These are phyloP conservation scores for Drosophila engyochracea DNA, from an alignment of 2,888 invertebrate species.

Conservation along the genomic window DNA sequence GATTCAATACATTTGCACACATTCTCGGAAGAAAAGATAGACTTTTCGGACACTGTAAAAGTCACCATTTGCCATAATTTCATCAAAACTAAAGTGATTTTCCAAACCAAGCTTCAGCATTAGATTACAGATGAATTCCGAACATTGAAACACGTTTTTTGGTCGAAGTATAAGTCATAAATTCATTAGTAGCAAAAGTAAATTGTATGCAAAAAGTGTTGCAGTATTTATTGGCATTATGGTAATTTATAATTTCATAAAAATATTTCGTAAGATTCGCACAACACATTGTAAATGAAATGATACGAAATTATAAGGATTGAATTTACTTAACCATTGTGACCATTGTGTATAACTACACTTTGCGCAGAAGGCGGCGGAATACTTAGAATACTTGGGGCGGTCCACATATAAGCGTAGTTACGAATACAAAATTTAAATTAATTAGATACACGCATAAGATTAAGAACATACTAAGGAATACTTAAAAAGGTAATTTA, in stretches of 20 bases:
- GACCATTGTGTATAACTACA: conserved; percentile 32
- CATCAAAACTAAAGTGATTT: background rate
- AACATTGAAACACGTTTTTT: background rate
- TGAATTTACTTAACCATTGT: conserved; percentile 28
- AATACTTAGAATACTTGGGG: conserved; percentile 64
- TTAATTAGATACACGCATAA: conserved; percentile 52
- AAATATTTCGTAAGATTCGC: conserved; percentile 44
- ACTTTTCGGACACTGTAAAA: background rate
- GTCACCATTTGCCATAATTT: background rate
- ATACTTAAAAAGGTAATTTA: conserved; percentile 52
- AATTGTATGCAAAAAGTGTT: conserved; percentile 49
- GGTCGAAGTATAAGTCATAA: background rate
- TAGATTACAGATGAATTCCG: background rate
- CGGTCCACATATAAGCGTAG: conserved; percentile 56
- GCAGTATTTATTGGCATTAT: conserved; percentile 64
- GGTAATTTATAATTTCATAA: conserved; percentile 49
- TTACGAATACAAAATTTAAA: conserved; percentile 54
- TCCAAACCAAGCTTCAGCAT: background rate
- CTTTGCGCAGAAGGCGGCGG: conserved; percentile 41
- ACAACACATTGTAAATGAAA: conserved; percentile 37
- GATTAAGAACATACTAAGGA: conserved; percentile 55
- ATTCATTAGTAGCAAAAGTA: background rate
- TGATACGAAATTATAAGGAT: conserved; percentile 33
- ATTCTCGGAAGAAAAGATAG: background rate
- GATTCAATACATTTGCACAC: background rate